phyloP scores from a whole-genome alignment of 2,113 vertebrate genomes.

The Cephalophus harveyi region DNA sequence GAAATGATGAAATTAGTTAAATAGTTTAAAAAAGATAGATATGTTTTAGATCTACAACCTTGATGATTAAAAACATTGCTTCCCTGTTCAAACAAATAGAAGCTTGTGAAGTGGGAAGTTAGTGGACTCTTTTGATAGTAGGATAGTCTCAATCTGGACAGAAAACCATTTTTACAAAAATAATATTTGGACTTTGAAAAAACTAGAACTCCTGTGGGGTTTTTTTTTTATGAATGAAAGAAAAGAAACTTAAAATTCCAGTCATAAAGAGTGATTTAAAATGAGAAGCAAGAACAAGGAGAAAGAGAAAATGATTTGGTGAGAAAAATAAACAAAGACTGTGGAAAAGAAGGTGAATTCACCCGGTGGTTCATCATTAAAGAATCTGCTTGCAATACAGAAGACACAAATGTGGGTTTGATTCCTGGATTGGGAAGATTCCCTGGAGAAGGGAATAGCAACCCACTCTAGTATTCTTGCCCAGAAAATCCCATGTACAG shows the following conservation, averaged over 20 bases:
- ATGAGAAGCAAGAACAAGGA: conserved; percentile 80
- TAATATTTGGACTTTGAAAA: conserved; percentile 94
- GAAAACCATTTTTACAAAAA: conserved; percentile 93
- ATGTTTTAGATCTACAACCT: conserved; percentile 87
- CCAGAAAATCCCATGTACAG: background rate
- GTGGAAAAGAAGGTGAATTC: background rate
- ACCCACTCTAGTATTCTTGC: background rate
- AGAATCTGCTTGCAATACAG: background rate
- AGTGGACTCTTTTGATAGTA: conserved; percentile 90
- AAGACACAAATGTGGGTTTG: background rate
- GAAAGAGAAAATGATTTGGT: conserved; percentile 76
- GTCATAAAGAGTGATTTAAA: conserved; percentile 86
- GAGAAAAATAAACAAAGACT: conserved; percentile 70
- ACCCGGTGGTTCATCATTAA: background rate
- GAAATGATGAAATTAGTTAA: conserved; percentile 96
- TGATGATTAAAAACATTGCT: conserved; percentile 95
- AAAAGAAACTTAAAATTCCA: conserved; percentile 84
- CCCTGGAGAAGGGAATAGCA: background rate
- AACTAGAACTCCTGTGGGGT: conserved; percentile 93
- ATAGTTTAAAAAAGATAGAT: conserved; percentile 91
- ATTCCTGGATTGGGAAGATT: background rate
- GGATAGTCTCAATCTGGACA: conserved; percentile 90
- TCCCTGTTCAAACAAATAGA: conserved; percentile 96
- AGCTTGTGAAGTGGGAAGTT: conserved; percentile 89
- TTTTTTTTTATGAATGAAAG: conserved; percentile 63